These are phyloP conservation scores for Criorhina ranunculi DNA, from an alignment of 2,888 invertebrate species.

Conservation along the genomic window DNA sequence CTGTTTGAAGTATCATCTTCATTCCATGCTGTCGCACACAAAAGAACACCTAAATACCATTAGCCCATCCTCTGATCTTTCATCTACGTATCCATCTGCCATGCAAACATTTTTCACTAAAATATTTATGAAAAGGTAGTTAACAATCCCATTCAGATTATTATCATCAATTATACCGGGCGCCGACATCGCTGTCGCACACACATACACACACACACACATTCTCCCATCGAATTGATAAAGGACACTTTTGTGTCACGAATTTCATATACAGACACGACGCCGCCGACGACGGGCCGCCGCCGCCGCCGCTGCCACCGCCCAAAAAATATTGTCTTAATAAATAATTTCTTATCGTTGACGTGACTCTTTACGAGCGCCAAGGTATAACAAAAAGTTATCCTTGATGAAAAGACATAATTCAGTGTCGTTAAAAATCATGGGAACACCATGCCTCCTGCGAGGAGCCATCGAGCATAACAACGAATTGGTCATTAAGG, in stretches of 20 bases:
- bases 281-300: no score
- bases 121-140: slow-evolving; percentile 54
- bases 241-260: slow-evolving; percentile 16
- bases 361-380: slow-evolving; percentile 58
- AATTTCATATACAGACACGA: background rate
- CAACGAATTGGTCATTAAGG: slow-evolving; percentile 67
- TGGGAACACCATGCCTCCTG: slow-evolving; percentile 2
- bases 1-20: slow-evolving; percentile 4
- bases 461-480: slow-evolving; percentile 11
- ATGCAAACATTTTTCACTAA: slow-evolving; percentile 15
- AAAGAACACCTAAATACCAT: slow-evolving; percentile 1
- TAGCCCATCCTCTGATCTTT: background rate
- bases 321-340: slow-evolving; percentile 55
- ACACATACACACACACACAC: background rate
- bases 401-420: slow-evolving; percentile 58
- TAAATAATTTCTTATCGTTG: slow-evolving; percentile 64
- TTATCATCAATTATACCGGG: slow-evolving; percentile 45
- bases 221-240: no score
- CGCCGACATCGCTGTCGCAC: background rate
- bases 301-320: background rate
- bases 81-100: background rate
- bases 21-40: background rate
- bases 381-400: slow-evolving; percentile 30
- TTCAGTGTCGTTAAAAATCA: slow-evolving; percentile 61
- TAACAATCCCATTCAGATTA: slow-evolving; percentile 54